A percentile compares a stretch with the other conserved stretches of the same genome.
phyloP scores from a whole-genome alignment of 2,888 invertebrate genomes.

The Xylocampa areola region DNA sequence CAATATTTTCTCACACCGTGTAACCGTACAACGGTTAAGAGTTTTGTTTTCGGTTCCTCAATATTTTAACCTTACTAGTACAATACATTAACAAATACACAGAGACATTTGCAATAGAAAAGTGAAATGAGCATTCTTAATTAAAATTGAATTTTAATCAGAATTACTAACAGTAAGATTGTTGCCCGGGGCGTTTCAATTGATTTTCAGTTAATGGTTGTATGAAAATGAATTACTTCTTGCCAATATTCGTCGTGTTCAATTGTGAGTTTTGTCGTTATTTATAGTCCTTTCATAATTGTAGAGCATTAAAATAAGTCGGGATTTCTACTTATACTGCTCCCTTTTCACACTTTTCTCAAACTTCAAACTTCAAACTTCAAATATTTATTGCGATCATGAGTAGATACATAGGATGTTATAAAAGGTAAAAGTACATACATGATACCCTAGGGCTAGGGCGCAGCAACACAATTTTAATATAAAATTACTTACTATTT shows the following conservation, averaged over 20 bases:
- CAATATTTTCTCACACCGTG: too few species aligned
- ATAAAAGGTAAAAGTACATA: too few species aligned
- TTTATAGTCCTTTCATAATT: neutral
- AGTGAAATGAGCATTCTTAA: conserved; percentile 22
- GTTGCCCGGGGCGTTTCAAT: conserved; percentile 10
- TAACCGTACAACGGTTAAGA: too few species aligned
- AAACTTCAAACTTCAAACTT: too few species aligned
- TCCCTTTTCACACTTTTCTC: too few species aligned
- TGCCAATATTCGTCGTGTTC: conserved; percentile 20
- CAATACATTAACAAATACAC: neutral
- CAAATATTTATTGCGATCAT: too few species aligned
- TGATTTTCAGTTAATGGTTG: conserved; percentile 16
- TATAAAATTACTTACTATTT: too few species aligned
- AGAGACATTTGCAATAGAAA: conserved; percentile 3
- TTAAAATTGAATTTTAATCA: conserved; percentile 51
- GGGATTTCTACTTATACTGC: too few species aligned
- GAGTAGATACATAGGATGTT: too few species aligned
- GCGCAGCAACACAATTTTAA: too few species aligned
- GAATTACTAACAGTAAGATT: conserved; percentile 27
- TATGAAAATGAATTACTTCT: conserved; percentile 39
- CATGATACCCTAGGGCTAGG: too few species aligned
- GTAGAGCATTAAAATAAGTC: too few species aligned
- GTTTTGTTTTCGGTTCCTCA: conserved; percentile 4
- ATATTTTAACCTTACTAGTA: neutral
- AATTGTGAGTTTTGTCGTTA: conserved; percentile 33